Evolutionary conservation across 2,113 vertebrate genomes (phyloP), one percentile per base, ranked within the genome.

Genomic region (Catharus fuscescens): DNA sequence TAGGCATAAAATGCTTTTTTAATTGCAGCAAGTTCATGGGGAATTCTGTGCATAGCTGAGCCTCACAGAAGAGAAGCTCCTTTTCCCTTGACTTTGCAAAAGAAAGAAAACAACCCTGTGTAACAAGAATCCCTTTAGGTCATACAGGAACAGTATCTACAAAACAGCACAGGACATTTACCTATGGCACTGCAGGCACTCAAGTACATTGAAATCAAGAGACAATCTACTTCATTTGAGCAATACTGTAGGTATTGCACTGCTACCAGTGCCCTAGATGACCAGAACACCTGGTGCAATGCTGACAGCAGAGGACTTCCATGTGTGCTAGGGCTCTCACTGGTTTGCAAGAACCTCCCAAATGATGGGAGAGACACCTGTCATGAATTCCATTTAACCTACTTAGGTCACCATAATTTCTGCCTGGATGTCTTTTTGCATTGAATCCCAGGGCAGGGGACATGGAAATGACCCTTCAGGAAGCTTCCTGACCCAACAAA

Each of bases 331-430:
- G 42, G 28, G 26, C n/a, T 69, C 40, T 48, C 38, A 69, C 8
- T 7, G 3, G 57, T 29, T 57, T 52, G 25, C 45, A 92, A 83
- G n/a, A 66, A 86, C 32, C 31, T 73, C 45, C 29, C 45, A 80
- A 69, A 93, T 17, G 4, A 40, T 1, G 1, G 23, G 24, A 77
- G 31, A 50, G 13, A 79, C 5, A 12, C 10, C 38, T 3, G 0
- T 47, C 32, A 28, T 9, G 8, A 94, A 92, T 69, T 79, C 62
- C 14, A 57, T 61, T 72, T 90, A 86, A 83, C 24, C 24, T 34
- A 50, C 60, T 90, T 50, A 20, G 14, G 9, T n/a, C 28, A 82
- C 16, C 28, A 16, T 38, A 42, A 84, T 42, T 88, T 72, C 32
- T 62, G n/a, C 20, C 16, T 40, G 21, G 20, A 45, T 26, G n/a